Evolutionary conservation across 2,797 vertebrate species (phyloP).

Genomic region (Megalops cyprinoides): DNA sequence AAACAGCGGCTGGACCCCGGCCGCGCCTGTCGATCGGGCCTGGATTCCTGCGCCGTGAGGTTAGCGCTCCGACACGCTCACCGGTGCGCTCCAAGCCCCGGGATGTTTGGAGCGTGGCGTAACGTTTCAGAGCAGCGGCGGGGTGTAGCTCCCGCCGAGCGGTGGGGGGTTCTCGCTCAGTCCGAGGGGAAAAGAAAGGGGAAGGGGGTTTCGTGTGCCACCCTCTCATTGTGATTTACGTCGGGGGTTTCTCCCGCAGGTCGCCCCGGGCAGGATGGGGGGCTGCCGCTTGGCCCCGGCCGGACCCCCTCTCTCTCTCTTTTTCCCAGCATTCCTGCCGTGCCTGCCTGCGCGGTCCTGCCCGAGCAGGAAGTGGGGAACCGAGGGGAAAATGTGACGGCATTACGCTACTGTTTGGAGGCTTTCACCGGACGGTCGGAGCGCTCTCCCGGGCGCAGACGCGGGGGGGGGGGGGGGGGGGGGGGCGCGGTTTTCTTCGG

Average conservation of each 20-base stretch:
- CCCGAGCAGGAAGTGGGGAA: constrained; percentile 19
- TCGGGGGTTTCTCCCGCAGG: background rate
- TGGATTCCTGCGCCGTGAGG: background rate
- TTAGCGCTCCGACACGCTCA: background rate
- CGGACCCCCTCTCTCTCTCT: no score
- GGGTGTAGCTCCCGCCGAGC: constrained; percentile 18
- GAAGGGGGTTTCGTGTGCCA: background rate
- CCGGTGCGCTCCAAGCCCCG: background rate
- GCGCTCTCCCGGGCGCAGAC: background rate
- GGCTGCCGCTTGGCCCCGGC: no score
- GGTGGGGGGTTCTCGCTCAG: constrained; percentile 19
- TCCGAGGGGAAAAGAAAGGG: no score
- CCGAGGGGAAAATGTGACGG: constrained; percentile 14
- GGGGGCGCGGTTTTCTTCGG: background rate
- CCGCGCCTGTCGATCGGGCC: background rate
- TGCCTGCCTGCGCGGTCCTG: constrained; percentile 8
- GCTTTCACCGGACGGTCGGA: background rate
- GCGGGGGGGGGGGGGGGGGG: background rate
- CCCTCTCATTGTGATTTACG: constrained; percentile 13
- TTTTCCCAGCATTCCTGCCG: constrained; percentile 17
- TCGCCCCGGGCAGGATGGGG: no score
- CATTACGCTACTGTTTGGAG: constrained; percentile 7
- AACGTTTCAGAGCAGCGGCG: constrained; percentile 15
- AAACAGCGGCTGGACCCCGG: constrained; percentile 16
- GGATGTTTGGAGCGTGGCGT: constrained; percentile 22